phyloP scores from a whole-genome alignment of 1,140 invertebrate species.

The Sycophila sp. region DNA sequence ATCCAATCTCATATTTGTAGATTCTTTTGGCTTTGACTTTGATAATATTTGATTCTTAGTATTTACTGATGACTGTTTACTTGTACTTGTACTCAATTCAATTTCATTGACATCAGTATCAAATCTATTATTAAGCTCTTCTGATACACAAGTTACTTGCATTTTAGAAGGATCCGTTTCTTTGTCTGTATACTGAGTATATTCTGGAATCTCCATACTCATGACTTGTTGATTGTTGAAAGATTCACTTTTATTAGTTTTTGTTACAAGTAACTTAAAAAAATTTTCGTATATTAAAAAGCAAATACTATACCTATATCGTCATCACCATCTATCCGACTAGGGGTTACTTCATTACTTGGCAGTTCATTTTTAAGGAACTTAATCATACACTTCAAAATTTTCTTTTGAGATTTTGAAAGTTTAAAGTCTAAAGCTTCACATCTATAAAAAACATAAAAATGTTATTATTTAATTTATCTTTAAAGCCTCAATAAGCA shows the following conservation, averaged over 20 bases:
- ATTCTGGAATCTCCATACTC: constrained; percentile 43
- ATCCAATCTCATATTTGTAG: constrained; percentile 25
- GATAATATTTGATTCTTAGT: constrained; percentile 5
- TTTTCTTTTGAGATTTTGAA: constrained; percentile 91
- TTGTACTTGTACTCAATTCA: constrained; percentile 9
- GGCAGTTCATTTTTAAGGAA: constrained; percentile 71
- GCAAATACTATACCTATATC: constrained; percentile 52
- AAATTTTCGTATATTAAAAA: constrained; percentile 10
- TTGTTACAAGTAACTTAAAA: constrained; percentile 25
- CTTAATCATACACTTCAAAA: constrained; percentile 85
- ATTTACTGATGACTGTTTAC: constrained; percentile 17
- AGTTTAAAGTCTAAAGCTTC: constrained; percentile 80
- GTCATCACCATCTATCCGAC: constrained; percentile 45
- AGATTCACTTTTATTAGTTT: constrained; percentile 25
- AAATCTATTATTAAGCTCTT: constrained; percentile 43
- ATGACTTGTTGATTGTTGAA: too few relatives aligned
- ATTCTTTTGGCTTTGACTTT: constrained; percentile 31
- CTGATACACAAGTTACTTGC: constrained; percentile 41
- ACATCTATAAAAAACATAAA: constrained; percentile 79
- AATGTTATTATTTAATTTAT: constrained; percentile 23
- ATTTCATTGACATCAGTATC: not conserved
- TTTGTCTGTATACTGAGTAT: constrained; percentile 36
- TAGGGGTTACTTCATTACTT: constrained; percentile 47
- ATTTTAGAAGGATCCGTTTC: constrained; percentile 41
- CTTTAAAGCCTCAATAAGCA: too few relatives aligned